Evolutionary conservation across 2,113 vertebrate genomes (phyloP).

Genomic region (Mugil cephalus): DNA sequence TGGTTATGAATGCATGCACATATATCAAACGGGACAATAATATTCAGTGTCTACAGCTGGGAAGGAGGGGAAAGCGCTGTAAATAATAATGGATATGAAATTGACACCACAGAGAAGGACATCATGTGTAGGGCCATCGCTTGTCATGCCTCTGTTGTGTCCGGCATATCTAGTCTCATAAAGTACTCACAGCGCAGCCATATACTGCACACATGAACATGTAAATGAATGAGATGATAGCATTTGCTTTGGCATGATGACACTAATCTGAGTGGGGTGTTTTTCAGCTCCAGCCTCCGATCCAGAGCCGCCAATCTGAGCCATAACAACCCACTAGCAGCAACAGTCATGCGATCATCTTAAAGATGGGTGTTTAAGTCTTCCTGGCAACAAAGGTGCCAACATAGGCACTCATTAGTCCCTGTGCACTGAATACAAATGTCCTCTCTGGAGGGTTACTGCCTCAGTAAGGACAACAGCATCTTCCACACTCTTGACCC

Average conservation of each 20-base stretch:
- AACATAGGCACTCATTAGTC: constrained; percentile 46
- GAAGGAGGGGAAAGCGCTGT: background rate
- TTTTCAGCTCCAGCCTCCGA: background rate
- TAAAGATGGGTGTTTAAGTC: constrained; percentile 63
- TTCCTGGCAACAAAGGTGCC: constrained; percentile 62
- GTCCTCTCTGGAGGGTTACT: constrained; percentile 16
- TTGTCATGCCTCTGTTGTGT: background rate
- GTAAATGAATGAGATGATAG: constrained; percentile 62
- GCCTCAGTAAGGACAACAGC: constrained; percentile 47
- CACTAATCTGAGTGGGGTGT: constrained; percentile 37
- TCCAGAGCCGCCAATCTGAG: constrained; percentile 31
- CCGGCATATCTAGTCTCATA: constrained; percentile 14
- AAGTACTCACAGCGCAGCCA: background rate
- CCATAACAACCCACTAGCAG: constrained; percentile 46
- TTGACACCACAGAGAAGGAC: background rate
- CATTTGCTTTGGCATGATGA: constrained; percentile 8
- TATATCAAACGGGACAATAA: constrained; percentile 48
- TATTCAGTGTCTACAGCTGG: constrained; percentile 8
- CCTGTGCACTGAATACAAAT: constrained; percentile 62
- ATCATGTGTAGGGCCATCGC: background rate
- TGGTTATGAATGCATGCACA: constrained; percentile 20
- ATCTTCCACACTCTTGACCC: constrained; percentile 56
- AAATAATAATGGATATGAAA: background rate
- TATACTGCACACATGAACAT: constrained; percentile 6
- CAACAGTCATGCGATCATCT: constrained; percentile 46